A percentile compares a stretch with the other conserved stretches of the same genome.
Conservation (phyloP, 1,140 invertebrate species). For the Aphidius gifuensis region DNA sequence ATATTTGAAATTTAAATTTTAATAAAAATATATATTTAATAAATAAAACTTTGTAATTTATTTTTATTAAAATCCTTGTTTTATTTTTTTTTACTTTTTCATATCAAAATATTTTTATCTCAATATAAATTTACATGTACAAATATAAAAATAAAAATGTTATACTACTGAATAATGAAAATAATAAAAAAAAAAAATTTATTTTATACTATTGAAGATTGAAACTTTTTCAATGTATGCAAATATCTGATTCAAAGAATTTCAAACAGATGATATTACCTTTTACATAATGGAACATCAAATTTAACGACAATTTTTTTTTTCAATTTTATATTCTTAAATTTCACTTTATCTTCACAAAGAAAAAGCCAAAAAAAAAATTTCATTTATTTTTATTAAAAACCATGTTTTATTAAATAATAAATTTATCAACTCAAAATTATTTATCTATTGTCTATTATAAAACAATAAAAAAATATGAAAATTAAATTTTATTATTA, state of each 20-base stretch:
- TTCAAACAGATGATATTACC: conserved; percentile 10
- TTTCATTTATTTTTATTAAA: conserved; percentile 3
- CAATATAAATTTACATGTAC: neutral
- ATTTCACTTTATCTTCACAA: no score
- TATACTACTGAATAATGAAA: neutral
- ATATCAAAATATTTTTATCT: neutral
- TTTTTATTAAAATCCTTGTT: no score
- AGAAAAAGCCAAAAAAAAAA: no score
- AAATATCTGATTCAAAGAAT: conserved; percentile 12
- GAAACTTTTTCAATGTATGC: conserved; percentile 13
- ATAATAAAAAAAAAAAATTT: neutral
- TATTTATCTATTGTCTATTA: no score
- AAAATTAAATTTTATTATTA: no score
- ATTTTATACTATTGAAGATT: conserved; percentile 8
- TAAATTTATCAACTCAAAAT: no score
- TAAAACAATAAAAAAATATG: no score
- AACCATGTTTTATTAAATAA: neutral
- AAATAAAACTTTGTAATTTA: no score
- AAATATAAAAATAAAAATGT: neutral
- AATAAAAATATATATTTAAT: no score
- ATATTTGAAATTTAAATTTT: no score
- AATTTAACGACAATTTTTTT: conserved; percentile 1
- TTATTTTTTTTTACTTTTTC: no score
- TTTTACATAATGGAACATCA: conserved; percentile 14
- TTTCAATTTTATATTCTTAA: no score